Evolutionary conservation across 2,797 vertebrate genomes (phyloP), one percentile per base, ranked within the genome.

Genomic region (Platalea minor): DNA sequence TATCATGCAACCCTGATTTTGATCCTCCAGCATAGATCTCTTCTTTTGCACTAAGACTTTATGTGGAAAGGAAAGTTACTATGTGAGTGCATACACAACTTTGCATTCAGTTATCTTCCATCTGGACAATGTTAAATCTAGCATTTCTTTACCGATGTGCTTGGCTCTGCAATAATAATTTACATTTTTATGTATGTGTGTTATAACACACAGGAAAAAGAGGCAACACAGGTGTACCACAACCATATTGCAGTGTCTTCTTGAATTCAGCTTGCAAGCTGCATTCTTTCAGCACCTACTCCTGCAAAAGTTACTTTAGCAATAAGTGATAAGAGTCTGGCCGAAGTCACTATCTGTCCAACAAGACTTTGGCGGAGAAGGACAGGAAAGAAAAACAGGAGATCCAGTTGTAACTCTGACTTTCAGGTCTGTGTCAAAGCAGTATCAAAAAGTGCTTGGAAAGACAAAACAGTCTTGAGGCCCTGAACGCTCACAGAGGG

Each of bases 41-140:
- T 11, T 51, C 33, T 46, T 46, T 23, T 53, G 7, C 15, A 23
- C 41, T 16, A 33, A 16, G 46, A 7, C 5, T 46, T 21, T 17
- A 19, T 0, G 0, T 5, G 41, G 11, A 74, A 41, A 70, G 46
- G 18, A 41, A 21, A 46, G 24, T 31, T 33, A 21, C n/a, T 9
- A 19, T 2, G 4, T 23, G 45, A 41, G 53, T 21, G 53, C 73
- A 63, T 6, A 33, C 35, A 54, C 33, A 51, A 15, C 70, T 76
- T 10, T 18, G 35, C 48, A n/a, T 24, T 68, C 57, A 11, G 31
- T 59, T 50, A 21, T 25, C 53, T 68, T 45, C 65, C 74, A 82
- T 29, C 50, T 48, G 45, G 24, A 54, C 41, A 24, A 54, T 0
- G 18, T 28, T 21, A 51, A 87, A 65, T 56, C 59, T 53, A 82